These are phyloP conservation scores for Indicator indicator DNA, from an alignment of 2,113 vertebrate species.

Conservation along the genomic window DNA sequence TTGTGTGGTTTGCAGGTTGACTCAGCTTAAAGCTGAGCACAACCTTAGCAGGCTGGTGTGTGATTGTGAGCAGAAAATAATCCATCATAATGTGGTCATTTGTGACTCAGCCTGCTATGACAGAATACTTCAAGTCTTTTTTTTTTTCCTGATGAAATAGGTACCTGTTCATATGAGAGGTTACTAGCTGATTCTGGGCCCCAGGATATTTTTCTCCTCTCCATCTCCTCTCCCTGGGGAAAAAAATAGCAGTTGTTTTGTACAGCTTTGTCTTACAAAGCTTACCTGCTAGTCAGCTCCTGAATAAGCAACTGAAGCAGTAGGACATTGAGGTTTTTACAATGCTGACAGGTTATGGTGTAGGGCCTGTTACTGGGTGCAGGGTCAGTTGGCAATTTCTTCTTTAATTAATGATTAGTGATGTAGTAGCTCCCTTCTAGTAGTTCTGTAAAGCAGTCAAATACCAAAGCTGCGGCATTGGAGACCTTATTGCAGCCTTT, in stretches of 20 bases:
- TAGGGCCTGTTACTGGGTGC: neutral
- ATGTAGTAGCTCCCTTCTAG: neutral
- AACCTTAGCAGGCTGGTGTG: neutral
- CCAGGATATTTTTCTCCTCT: neutral
- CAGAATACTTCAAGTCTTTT: neutral
- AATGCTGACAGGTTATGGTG: accelerated
- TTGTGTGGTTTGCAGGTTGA: accelerated
- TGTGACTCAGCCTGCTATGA: neutral
- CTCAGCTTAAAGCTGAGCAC: neutral
- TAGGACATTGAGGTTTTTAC: neutral
- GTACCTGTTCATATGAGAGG: neutral
- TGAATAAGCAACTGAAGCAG: neutral
- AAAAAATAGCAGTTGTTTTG: neutral
- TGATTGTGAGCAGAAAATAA: neutral
- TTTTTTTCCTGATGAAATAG: neutral
- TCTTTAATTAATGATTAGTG: neutral
- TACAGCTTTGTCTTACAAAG: neutral
- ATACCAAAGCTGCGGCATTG: neutral
- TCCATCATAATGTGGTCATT: accelerated
- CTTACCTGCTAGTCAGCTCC: neutral
- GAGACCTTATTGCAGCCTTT: too few relatives aligned
- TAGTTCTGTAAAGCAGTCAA: neutral
- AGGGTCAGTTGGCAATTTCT: neutral
- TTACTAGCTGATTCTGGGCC: neutral
- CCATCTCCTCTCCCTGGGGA: neutral